Evolutionary conservation across 2,113 vertebrate species (phyloP).

Genomic region (Gorsachius goisagi): DNA sequence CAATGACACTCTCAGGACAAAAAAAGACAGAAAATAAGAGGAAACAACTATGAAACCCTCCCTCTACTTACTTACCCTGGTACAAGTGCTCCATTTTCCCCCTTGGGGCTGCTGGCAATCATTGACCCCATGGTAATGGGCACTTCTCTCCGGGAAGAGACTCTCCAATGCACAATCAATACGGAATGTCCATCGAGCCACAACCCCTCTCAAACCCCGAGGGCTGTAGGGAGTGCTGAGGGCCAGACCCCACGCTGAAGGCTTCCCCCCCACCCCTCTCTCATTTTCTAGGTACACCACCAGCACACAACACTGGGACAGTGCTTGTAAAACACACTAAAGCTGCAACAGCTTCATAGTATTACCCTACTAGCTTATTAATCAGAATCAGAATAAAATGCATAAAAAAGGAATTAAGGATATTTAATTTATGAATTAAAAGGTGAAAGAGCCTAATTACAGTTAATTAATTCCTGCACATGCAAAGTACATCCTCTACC

Average conservation of each 20-base stretch:
- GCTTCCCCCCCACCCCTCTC: not conserved
- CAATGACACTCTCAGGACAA: not conserved
- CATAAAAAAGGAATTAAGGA: not conserved
- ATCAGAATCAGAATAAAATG: not conserved
- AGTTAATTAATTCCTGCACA: not conserved
- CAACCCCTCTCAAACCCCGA: fast-evolving
- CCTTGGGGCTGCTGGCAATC: not conserved
- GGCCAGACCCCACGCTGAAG: not conserved
- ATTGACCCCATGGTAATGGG: fast-evolving
- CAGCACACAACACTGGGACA: not conserved
- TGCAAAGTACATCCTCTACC: not conserved
- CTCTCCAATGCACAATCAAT: not conserved
- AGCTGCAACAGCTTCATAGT: not conserved
- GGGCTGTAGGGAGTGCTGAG: not conserved
- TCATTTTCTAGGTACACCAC: not conserved
- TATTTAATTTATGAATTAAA: not conserved
- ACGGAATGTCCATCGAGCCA: fast-evolving
- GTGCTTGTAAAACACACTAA: not conserved
- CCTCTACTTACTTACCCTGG: not conserved
- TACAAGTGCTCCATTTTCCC: not conserved
- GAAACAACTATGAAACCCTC: not conserved
- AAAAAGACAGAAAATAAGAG: not conserved
- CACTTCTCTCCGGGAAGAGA: too few species aligned
- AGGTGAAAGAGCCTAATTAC: not conserved
- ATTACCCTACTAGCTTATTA: not conserved